Evolutionary conservation across 2,113 vertebrate species (phyloP), one percentile per base, ranked within the genome.

Genomic region (Craseonycteris thonglongyai): DNA sequence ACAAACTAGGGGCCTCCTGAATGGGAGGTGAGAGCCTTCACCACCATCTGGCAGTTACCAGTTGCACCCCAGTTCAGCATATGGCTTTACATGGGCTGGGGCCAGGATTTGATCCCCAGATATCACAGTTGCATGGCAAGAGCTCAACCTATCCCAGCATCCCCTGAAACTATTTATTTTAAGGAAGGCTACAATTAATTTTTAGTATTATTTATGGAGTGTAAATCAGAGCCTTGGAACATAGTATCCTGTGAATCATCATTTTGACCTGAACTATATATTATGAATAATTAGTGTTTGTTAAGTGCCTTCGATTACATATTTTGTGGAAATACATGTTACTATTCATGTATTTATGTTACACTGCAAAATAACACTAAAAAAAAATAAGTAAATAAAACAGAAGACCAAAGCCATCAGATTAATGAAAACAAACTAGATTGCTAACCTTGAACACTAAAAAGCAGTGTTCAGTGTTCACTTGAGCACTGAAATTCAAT

Each of bases 81-180:
- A n/a, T n/a, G n/a, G n/a, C n/a, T n/a, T n/a, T n/a, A n/a, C n/a
- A n/a, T n/a, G n/a, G n/a, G n/a, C n/a, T n/a, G n/a, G n/a, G n/a
- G n/a, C n/a, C n/a, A n/a, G n/a, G n/a, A n/a, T n/a, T n/a, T n/a
- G n/a, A n/a, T n/a, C n/a, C n/a, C n/a, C n/a, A n/a, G n/a, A n/a
- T n/a, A n/a, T n/a, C n/a, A n/a, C n/a, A n/a, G n/a, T n/a, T n/a
- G n/a, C n/a, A n/a, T n/a, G n/a, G n/a, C n/a, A n/a, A n/a, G n/a
- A n/a, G n/a, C n/a, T n/a, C n/a, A n/a, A n/a, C n/a, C n/a, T n/a
- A n/a, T n/a, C n/a, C n/a, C n/a, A n/a, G n/a, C n/a, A n/a, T n/a
- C n/a, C n/a, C n/a, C 30, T 68, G 40, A 84, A 95, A 92, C 18
- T 92, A 24, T 80, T 79, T 75, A 66, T 87, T 93, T 83, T 83